Conservation (phyloP, 2,113 vertebrate species). For the Etheostoma cragini region DNA sequence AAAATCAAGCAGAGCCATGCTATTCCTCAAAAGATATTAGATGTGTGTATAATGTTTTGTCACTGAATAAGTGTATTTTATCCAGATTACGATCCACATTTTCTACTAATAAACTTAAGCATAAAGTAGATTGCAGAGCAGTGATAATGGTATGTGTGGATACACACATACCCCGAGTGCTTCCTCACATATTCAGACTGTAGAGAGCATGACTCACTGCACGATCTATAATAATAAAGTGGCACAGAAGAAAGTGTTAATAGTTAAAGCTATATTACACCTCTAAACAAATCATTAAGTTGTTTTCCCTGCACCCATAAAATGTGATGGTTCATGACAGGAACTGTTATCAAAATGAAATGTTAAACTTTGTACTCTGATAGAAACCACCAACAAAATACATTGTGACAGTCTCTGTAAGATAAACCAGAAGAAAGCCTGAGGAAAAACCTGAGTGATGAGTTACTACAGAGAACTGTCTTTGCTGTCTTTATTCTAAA, state of each 20-base stretch:
- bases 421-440: conserved; percentile 17
- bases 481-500: conserved; percentile 3
- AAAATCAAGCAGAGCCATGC: neutral
- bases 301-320: conserved; percentile 4
- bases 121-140: neutral
- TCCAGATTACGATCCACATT: neutral
- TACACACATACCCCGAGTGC: conserved; percentile 2
- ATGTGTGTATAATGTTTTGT: neutral
- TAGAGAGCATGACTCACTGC: conserved; percentile 28
- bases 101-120: neutral
- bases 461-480: conserved; percentile 12
- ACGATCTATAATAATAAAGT: conserved; percentile 17
- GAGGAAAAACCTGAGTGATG: conserved; percentile 39
- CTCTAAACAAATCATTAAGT: neutral
- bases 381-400: neutral
- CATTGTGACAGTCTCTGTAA: neutral
- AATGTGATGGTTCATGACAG: conserved; percentile 28
- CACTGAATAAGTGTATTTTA: neutral
- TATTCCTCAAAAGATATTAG: neutral
- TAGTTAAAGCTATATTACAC: conserved; percentile 26
- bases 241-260: conserved; percentile 8
- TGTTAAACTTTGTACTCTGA: conserved; percentile 13
- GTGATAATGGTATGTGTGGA: neutral
- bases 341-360: conserved; percentile 14
- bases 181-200: conserved; percentile 17